Conservation (phyloP, 2,797 vertebrate genomes). For the Sebastolobus altivelis region DNA sequence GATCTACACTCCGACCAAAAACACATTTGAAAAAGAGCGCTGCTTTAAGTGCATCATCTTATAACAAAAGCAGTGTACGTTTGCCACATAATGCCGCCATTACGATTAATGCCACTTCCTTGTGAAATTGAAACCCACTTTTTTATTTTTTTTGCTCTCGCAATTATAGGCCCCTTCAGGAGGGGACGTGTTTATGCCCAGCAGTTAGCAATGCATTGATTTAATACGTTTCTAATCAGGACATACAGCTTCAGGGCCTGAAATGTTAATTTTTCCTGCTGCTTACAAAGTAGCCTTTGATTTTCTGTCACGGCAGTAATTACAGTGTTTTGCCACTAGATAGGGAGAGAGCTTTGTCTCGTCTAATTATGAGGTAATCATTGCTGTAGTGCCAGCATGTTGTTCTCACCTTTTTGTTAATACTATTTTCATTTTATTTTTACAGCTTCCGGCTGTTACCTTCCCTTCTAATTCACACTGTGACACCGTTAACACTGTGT, state of each 20-base stretch:
- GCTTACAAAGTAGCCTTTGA: conserved; percentile 99
- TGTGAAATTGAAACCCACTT: conserved; percentile 76
- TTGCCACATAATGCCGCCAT: conserved; percentile 69
- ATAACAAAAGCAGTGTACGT: conserved; percentile 63
- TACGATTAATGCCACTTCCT: conserved; percentile 71
- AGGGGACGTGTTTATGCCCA: conserved; percentile 83
- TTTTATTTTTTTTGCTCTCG: conserved; percentile 58
- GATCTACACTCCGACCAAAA: conserved; percentile 63
- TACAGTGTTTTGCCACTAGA: conserved; percentile 99
- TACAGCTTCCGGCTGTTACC: conserved; percentile 91
- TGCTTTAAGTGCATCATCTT: conserved; percentile 58
- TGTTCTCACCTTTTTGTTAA: conserved; percentile 94
- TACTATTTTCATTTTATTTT: conserved; percentile 77
- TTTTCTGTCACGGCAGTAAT: conserved; percentile 99
- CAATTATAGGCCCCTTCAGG: conserved; percentile 85
- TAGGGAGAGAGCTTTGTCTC: conserved; percentile 96
- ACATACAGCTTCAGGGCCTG: conserved; percentile 95
- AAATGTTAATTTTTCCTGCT: conserved; percentile 98
- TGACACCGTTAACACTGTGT: conserved; percentile 84
- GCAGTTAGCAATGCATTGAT: conserved; percentile 98
- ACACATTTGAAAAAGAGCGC: conserved; percentile 10
- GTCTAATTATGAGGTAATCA: conserved; percentile 99
- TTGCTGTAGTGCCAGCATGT: conserved; percentile 91
- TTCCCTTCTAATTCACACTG: conserved; percentile 92
- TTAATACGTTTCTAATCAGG: conserved; percentile 99